Percentiles rank a stretch among this genome's conserved stretches.
phyloP scores from a whole-genome alignment of 2,797 vertebrate genomes.

The Chromobotia macracanthus region DNA sequence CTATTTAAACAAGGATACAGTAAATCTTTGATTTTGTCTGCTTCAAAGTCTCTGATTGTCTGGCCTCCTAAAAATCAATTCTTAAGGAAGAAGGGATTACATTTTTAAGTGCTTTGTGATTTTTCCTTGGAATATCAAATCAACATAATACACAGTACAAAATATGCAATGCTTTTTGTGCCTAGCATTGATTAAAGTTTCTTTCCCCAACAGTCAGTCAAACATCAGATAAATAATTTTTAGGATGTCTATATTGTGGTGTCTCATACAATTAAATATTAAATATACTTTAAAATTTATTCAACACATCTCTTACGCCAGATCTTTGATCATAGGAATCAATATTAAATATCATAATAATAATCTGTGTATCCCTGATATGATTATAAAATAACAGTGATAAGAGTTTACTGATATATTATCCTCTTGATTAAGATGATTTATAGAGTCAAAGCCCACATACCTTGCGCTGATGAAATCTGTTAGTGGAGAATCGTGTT shows the following conservation, averaged over 20 bases:
- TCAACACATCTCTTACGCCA: no score
- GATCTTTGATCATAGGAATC: no score
- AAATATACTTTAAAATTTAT: no score
- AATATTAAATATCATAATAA: no score
- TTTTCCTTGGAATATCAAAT: constrained; percentile 28
- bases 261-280: neutral
- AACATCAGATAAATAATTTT: neutral
- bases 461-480: neutral
- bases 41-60: constrained; percentile 33
- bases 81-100: constrained; percentile 24
- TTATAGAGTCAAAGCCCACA: neutral
- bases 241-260: neutral
- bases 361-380: no score
- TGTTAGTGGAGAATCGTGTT: neutral
- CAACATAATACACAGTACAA: constrained; percentile 5
- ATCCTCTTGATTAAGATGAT: neutral
- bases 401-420: no score
- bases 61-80: constrained; percentile 18
- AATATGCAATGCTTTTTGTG: neutral
- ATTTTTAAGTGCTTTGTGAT: constrained; percentile 27
- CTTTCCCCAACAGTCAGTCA: no score
- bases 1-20: constrained; percentile 21
- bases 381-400: no score
- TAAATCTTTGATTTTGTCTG: constrained; percentile 22
- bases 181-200: neutral